Base-by-base conservation (phyloP, 23 tunicate species). In the Pegea sp. region DNA sequence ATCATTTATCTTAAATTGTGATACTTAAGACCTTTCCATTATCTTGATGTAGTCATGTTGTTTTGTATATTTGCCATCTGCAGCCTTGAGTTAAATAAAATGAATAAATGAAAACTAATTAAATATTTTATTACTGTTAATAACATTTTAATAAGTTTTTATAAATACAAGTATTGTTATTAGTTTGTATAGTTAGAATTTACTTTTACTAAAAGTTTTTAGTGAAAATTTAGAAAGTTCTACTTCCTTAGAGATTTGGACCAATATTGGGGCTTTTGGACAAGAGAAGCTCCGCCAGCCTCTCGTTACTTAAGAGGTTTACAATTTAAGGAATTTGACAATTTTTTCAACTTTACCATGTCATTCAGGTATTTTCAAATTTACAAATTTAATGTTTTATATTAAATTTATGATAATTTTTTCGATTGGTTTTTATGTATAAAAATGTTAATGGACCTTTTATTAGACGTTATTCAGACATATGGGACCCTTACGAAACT, bases 391-490 rank as follows among this genome's bases (percentile, higher is more conserved):
- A 8, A 8, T 11, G 11, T 38, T 38, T 38, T 38, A 38, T 38
- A 16, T 38, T 16, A 38, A 38, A 38, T 11, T 8, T 38, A 16
- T 38, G 11, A 8, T 38, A 8, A 8, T 38, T 38, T 38, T 11
- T 38, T 16, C 46, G 11, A 38, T 8, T 8, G 16, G 46, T 38
- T 38, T 38, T 16, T 8, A 8, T 38, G 16, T 11, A 11, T 38
- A 8, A 38, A 38, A 38, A 11, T 16, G 11, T 38, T n/a, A n/a
- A n/a, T n/a, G n/a, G n/a, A n/a, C n/a, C n/a, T n/a, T n/a, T n/a
- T n/a, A n/a, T 38, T 23, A 61, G 76, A 26, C 20, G 8, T 26
- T 60, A 69, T 31, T 50, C 68, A 1, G 76, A 69, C 60, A 52
- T 69, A 1, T 44, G 34, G 33, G 26, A 30, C 32, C 66, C 63